Conservation (phyloP, 1,140 invertebrate species). For the Portunus trituberculatus region DNA sequence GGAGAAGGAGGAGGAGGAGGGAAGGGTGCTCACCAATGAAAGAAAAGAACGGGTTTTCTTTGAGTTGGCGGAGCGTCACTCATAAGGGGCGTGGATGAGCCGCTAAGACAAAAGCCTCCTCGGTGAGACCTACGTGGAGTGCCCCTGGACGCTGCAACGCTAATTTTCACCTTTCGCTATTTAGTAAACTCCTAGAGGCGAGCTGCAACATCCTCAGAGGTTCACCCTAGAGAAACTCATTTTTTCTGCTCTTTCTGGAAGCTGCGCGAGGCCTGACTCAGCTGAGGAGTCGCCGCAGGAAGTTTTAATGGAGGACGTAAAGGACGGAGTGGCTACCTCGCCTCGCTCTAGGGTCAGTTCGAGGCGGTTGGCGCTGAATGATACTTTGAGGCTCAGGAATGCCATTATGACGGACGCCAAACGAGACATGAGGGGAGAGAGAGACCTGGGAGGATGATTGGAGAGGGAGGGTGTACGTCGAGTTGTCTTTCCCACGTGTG, state of each 20-base stretch:
- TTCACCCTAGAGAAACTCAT: too few relatives aligned
- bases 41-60: constrained; percentile 47
- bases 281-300: not conserved
- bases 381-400: constrained; percentile 40
- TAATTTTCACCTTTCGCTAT: not conserved
- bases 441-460: not conserved
- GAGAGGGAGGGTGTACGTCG: constrained; percentile 30
- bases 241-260: not conserved
- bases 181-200: not conserved
- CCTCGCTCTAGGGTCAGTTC: constrained; percentile 31
- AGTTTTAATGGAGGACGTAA: not conserved
- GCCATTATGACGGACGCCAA: constrained; percentile 29
- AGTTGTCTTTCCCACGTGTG: not conserved
- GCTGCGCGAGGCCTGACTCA: not conserved
- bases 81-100: constrained; percentile 7
- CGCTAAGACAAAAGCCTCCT: constrained; percentile 44
- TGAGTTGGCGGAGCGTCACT: constrained; percentile 4
- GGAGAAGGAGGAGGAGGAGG: not conserved
- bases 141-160: constrained; percentile 23
- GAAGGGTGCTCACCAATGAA: not conserved
- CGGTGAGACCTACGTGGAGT: not conserved
- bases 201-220: not conserved
- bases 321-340: not conserved
- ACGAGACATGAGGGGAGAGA: not conserved
- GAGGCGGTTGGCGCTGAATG: constrained; percentile 23